These are phyloP conservation scores for Parus major DNA, from an alignment of 2,113 vertebrate species.

Conservation along the genomic window DNA sequence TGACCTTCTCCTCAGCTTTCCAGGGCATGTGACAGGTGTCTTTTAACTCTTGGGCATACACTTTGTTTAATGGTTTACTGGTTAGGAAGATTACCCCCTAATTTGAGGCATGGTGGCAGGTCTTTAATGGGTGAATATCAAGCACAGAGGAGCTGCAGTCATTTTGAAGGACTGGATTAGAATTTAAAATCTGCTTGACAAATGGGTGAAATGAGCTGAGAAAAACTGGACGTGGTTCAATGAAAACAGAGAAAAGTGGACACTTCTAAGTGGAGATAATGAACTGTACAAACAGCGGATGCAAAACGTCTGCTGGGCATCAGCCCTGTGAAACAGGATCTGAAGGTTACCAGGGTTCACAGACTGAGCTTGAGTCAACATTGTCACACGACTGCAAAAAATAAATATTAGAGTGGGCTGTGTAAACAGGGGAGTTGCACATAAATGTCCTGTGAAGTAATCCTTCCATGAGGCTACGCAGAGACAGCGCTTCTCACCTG, in stretches of 20 bases:
- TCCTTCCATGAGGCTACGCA: background rate
- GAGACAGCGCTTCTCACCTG: background rate
- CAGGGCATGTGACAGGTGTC: background rate
- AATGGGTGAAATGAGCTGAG: constrained; percentile 54
- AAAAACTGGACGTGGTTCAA: constrained; percentile 47
- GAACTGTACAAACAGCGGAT: constrained; percentile 56
- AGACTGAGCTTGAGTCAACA: constrained; percentile 49
- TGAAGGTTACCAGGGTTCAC: constrained; percentile 35
- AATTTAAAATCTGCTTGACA: constrained; percentile 50
- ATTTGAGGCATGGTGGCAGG: background rate
- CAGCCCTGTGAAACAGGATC: constrained; percentile 56
- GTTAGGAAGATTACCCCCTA: background rate
- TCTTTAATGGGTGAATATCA: background rate
- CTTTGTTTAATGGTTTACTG: background rate
- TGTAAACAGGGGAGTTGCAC: background rate
- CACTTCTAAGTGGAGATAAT: constrained; percentile 31
- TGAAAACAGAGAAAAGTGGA: constrained; percentile 47
- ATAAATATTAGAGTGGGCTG: background rate
- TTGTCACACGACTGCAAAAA: constrained; percentile 45
- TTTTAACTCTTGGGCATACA: background rate
- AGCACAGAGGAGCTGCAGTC: background rate
- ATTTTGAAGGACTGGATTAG: background rate
- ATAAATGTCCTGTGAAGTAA: background rate
- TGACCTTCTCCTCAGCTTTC: background rate
- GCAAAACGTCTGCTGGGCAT: constrained; percentile 40